phyloP scores from a whole-genome alignment of 2,113 vertebrate genomes.

The Condylura cristata region DNA sequence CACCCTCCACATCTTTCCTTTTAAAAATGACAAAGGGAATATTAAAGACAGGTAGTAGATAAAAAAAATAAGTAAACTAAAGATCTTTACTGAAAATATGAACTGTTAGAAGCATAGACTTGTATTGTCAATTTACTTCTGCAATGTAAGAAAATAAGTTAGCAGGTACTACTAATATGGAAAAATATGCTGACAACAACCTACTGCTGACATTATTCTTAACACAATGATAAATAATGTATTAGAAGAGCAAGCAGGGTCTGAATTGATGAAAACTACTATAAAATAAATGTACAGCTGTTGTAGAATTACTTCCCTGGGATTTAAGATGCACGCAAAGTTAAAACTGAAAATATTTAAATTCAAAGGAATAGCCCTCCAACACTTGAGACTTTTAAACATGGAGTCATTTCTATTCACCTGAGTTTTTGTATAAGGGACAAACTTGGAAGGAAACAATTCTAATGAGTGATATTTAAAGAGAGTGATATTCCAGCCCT shows the following conservation, averaged over 20 bases:
- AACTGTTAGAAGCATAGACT: constrained; percentile 18
- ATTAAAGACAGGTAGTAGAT: background rate
- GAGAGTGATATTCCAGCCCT: too few relatives aligned
- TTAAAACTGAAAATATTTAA: constrained; percentile 80
- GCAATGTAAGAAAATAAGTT: constrained; percentile 53
- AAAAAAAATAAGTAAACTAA: background rate
- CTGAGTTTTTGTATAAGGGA: background rate
- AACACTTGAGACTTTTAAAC: background rate
- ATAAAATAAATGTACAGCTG: constrained; percentile 71
- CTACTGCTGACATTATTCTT: constrained; percentile 69
- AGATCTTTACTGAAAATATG: constrained; percentile 15
- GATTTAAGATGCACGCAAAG: constrained; percentile 68
- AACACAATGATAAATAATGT: constrained; percentile 81
- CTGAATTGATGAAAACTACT: constrained; percentile 75
- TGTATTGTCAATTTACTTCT: constrained; percentile 67
- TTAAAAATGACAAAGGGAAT: background rate
- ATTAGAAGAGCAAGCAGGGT: constrained; percentile 69
- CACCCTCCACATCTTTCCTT: background rate
- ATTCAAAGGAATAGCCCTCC: constrained; percentile 19
- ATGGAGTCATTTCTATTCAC: background rate
- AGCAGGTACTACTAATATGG: constrained; percentile 74
- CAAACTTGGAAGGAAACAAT: background rate
- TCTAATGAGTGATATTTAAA: background rate
- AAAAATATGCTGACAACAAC: constrained; percentile 75
- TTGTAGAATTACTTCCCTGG: constrained; percentile 71